phyloP scores from a whole-genome alignment of 2,797 vertebrate species.

The Periparus ater region DNA sequence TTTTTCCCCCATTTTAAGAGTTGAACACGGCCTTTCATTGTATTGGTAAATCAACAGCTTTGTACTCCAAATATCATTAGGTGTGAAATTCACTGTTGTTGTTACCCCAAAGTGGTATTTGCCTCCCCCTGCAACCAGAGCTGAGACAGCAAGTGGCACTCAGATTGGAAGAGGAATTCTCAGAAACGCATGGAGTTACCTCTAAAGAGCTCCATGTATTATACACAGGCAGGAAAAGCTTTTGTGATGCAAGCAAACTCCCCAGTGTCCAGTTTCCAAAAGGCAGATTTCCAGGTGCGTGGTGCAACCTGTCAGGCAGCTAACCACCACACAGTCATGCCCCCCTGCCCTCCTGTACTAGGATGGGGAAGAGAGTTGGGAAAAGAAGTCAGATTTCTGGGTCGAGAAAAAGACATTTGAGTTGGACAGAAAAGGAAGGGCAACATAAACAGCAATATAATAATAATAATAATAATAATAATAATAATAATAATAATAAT shows the following conservation, averaged over 20 bases:
- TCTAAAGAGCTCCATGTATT: accelerated
- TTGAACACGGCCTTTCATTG: background rate
- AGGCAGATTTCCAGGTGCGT: background rate
- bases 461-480: background rate
- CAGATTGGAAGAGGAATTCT: background rate
- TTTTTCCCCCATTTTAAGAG: background rate
- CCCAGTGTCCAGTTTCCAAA: background rate
- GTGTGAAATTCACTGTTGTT: background rate
- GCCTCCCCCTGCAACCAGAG: background rate
- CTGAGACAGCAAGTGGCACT: background rate
- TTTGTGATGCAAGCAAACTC: background rate
- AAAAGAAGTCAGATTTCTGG: background rate
- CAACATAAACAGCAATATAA: background rate
- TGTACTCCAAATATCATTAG: background rate
- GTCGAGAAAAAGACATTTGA: background rate
- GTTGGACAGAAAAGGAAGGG: background rate
- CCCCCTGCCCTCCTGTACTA: background rate
- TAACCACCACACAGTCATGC: background rate
- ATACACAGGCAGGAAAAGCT: background rate
- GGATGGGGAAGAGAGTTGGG: background rate
- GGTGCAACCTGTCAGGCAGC: background rate
- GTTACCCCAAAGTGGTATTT: background rate
- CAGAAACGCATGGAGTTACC: background rate
- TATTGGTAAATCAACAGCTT: background rate
- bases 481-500: background rate